Percentiles rank a stretch among this genome's conserved stretches.
phyloP scores from a whole-genome alignment of 2,797 vertebrate genomes.

The Crax fasciolata region DNA sequence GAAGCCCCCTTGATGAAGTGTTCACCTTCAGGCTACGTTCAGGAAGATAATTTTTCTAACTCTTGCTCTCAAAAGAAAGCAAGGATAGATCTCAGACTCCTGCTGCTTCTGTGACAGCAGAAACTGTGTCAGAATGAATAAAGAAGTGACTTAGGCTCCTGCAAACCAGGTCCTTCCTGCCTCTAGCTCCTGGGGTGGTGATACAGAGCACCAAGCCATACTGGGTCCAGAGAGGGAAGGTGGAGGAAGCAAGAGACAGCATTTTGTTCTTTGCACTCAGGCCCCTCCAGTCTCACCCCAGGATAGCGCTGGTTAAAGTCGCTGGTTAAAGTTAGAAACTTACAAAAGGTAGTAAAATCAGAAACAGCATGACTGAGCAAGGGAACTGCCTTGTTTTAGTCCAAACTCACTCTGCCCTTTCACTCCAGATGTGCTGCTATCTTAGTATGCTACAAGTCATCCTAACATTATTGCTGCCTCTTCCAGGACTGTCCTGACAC shows the following conservation, averaged over 20 bases:
- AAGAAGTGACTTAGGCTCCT: not conserved
- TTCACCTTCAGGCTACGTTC: not conserved
- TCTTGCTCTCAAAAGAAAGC: not conserved
- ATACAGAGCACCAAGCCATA: not conserved
- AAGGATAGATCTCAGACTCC: not conserved
- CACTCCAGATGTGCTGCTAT: not conserved
- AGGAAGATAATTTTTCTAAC: not conserved
- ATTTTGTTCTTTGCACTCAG: not conserved
- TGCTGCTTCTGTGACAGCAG: not conserved
- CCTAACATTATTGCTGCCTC: not conserved
- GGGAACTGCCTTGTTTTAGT: not conserved
- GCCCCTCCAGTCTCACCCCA: not conserved
- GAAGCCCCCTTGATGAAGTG: not conserved
- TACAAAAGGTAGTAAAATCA: not conserved
- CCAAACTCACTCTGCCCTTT: not conserved
- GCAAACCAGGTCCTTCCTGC: not conserved
- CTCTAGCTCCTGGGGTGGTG: not conserved
- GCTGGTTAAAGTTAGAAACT: not conserved
- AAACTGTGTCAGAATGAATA: not conserved
- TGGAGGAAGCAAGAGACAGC: not conserved
- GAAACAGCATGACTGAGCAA: not conserved
- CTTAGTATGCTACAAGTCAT: not conserved
- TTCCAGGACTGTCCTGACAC: slow-evolving; percentile 82
- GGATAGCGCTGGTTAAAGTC: not conserved
- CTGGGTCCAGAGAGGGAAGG: not conserved